These are phyloP conservation scores for Pristis pectinata DNA, from an alignment of 2,797 vertebrate species.

Conservation along the genomic window DNA sequence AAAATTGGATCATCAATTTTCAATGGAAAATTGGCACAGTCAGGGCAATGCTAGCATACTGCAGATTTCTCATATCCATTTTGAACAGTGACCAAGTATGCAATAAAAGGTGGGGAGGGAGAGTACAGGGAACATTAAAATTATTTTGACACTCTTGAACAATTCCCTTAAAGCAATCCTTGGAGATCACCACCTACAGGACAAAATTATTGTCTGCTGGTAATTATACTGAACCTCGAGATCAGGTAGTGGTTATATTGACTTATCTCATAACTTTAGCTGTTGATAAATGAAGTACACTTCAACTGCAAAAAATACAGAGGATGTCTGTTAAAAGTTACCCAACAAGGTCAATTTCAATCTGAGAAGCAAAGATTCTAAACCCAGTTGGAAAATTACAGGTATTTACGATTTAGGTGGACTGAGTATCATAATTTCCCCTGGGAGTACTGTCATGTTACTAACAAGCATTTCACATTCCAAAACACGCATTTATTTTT, in stretches of 20 bases:
- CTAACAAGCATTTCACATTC: neutral
- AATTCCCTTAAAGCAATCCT: neutral
- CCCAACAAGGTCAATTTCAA: neutral
- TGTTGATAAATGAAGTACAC: neutral
- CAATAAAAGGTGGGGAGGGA: neutral
- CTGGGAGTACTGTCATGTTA: neutral
- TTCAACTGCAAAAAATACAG: neutral
- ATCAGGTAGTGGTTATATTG: neutral
- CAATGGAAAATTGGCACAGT: too few species aligned
- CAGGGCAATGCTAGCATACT: neutral
- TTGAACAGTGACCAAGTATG: conserved; percentile 8
- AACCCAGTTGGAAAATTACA: neutral
- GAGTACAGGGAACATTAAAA: too few species aligned
- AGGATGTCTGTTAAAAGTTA: neutral
- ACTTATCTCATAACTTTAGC: neutral
- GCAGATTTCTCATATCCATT: neutral
- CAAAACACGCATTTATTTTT: neutral
- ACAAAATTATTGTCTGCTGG: neutral
- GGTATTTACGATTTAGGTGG: neutral
- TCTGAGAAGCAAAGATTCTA: neutral
- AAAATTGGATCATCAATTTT: neutral
- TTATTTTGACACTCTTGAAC: neutral
- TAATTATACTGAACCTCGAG: neutral
- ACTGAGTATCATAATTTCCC: neutral
- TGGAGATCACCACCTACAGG: neutral